Evolutionary conservation across 1,140 invertebrate genomes (phyloP).

Genomic region (Drosophila mauritiana): DNA sequence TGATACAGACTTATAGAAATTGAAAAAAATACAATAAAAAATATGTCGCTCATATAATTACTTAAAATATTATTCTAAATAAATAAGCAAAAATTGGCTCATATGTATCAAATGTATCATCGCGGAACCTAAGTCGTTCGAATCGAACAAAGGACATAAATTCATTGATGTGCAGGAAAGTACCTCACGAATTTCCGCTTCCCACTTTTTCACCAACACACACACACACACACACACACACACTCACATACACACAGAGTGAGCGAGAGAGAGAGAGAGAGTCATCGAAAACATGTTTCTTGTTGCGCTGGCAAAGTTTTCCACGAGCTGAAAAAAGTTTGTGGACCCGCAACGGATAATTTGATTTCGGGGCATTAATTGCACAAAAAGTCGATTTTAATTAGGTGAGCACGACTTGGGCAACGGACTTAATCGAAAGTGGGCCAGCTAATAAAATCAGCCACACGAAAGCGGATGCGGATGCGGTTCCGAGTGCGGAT

Average conservation of each 20-base stretch:
- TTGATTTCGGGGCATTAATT: conserved; percentile 80
- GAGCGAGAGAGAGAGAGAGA: not conserved
- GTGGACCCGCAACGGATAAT: conserved; percentile 48
- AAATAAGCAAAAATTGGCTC: not conserved
- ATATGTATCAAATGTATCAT: not conserved
- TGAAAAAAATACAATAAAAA: no score
- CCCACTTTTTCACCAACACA: conserved; percentile 1
- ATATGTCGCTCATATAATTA: not conserved
- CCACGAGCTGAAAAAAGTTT: conserved; percentile 51
- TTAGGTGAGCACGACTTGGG: conserved; percentile 58
- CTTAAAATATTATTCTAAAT: not conserved
- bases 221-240: not conserved
- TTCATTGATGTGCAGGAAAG: not conserved
- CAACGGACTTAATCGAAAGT: conserved; percentile 63
- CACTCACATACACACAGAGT: not conserved
- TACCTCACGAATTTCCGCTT: not conserved
- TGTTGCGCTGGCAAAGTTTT: conserved; percentile 42
- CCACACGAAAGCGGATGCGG: conserved; percentile 25
- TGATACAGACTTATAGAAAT: not conserved
- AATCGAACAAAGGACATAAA: not conserved
- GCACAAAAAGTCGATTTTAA: conserved; percentile 81
- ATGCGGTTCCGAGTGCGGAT: conserved; percentile 22
- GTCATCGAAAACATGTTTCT: conserved; percentile 13
- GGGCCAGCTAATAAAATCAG: conserved; percentile 78
- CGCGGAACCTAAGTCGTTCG: not conserved